Evolutionary conservation across 2,888 invertebrate genomes (phyloP), one percentile per base, ranked within the genome.

Genomic region (Brenthis ino): DNA sequence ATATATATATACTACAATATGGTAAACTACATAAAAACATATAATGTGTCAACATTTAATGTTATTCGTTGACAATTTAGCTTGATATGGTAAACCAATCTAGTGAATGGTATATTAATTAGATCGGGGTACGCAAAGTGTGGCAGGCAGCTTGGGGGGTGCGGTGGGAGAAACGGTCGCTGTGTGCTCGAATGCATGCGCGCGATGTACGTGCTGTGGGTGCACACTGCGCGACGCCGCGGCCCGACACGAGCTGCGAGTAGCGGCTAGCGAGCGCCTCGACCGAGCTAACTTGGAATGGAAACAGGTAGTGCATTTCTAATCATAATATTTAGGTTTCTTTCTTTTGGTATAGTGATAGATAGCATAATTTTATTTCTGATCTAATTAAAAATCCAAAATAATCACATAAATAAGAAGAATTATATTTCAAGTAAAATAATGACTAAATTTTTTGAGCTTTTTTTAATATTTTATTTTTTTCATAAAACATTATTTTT

Each of bases 251-350:
- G 97, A 97, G 83, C 94, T 95, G 79, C 94, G 98, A 5, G 94
- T 97, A 8, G 94, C 95, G 0, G 96, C 97, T 77, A 96, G 96
- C 83, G 97, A 97, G 81, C 93, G 96, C 64, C 93, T 96, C 65
- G 97, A 98, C 79, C 94, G 95, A 61, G 96, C 96, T 71, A 96
- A 96, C 80, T 89, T 96, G 66, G 98, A 98, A 84, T 98, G 98
- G 98, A 96, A 91, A 79, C 93, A 92, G 87, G 94, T 60, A 47
- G 50, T 37, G 43, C 6, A 54, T 8, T 28, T 3, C 6, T 8
- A n/a, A 11, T 28, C n/a, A n/a, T 14, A 12, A 24, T n/a, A 43
- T 33, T n/a, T 11, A 24, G 43, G 3, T 50, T 14, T 1, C 4
- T 20, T 12, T 55, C 11, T 20, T 24, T 51, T 16, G 6, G 24